Evolutionary conservation across 2,797 vertebrate genomes (phyloP).

Genomic region (Loris lydekkerianus): DNA sequence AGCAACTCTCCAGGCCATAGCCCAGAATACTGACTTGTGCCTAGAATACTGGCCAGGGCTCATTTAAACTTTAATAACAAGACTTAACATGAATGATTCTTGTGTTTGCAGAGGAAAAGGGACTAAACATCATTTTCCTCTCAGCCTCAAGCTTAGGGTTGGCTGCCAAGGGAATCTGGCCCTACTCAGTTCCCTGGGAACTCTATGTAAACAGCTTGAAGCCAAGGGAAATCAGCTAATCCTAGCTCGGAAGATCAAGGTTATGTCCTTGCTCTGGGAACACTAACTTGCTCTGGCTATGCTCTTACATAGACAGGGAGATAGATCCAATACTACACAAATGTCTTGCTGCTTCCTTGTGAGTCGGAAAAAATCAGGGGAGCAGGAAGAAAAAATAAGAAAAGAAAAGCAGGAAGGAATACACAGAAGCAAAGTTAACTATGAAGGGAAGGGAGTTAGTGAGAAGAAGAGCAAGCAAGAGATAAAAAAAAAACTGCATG

Average conservation of each 20-base stretch:
- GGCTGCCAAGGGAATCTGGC: constrained; percentile 38
- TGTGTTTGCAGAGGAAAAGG: constrained; percentile 25
- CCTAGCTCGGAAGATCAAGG: neutral
- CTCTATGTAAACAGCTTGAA: constrained; percentile 39
- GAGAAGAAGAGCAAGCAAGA: neutral
- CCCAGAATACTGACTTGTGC: neutral
- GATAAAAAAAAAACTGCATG: neutral
- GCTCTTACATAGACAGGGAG: neutral
- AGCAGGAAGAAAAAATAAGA: neutral
- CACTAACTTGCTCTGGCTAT: neutral
- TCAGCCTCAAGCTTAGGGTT: neutral
- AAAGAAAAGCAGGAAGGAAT: neutral
- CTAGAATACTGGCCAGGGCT: neutral
- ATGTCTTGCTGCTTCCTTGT: neutral
- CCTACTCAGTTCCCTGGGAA: constrained; percentile 49
- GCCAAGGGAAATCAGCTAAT: constrained; percentile 47
- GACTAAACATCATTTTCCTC: constrained; percentile 21
- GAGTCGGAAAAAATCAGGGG: neutral
- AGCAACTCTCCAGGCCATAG: neutral
- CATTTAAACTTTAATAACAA: constrained; percentile 49
- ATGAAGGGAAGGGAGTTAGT: neutral
- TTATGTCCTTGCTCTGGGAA: constrained; percentile 36
- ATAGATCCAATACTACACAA: neutral
- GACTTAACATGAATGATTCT: constrained; percentile 43
- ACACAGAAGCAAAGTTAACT: constrained; percentile 38